A percentile compares a stretch with the other conserved stretches of the same genome.
These are phyloP conservation scores for Amphiprion ocellaris DNA, from an alignment of 2,113 vertebrate genomes.

Conservation along the genomic window DNA sequence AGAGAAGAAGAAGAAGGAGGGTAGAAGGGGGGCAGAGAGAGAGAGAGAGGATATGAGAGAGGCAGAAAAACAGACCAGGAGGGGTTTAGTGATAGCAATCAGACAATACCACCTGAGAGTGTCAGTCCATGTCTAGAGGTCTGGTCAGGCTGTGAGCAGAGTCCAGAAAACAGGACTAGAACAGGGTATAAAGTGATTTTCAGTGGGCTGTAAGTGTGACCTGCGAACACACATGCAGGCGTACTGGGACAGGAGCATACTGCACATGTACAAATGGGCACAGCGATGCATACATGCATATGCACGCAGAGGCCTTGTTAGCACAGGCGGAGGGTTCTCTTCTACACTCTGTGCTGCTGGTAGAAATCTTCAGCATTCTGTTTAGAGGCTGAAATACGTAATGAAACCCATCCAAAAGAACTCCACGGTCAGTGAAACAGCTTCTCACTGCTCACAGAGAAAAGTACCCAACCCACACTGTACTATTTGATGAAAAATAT, in stretches of 20 bases:
- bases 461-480: conserved; percentile 44
- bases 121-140: conserved; percentile 40
- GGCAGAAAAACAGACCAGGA: background rate
- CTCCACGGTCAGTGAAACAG: conserved; percentile 50
- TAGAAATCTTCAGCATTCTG: conserved; percentile 12
- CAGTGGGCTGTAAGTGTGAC: conserved; percentile 27
- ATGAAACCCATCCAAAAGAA: conserved; percentile 40
- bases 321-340: conserved; percentile 15
- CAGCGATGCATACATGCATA: background rate
- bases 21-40: background rate
- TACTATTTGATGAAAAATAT: conserved; percentile 45
- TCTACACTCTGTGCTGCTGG: conserved; percentile 10
- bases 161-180: conserved; percentile 39
- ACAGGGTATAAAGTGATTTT: conserved; percentile 51
- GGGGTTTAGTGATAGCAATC: conserved; percentile 57
- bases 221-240: conserved; percentile 8
- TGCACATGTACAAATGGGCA: conserved; percentile 8
- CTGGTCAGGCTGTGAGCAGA: conserved; percentile 46
- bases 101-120: conserved; percentile 61
- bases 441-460: conserved; percentile 42
- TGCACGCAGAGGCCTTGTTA: conserved; percentile 31
- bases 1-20: conserved; percentile 15
- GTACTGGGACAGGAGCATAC: background rate
- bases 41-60: conserved; percentile 10
- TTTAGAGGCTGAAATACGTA: conserved; percentile 47